Evolutionary conservation across 2,888 invertebrate genomes (phyloP).

Genomic region (Stegana nigrithorax): DNA sequence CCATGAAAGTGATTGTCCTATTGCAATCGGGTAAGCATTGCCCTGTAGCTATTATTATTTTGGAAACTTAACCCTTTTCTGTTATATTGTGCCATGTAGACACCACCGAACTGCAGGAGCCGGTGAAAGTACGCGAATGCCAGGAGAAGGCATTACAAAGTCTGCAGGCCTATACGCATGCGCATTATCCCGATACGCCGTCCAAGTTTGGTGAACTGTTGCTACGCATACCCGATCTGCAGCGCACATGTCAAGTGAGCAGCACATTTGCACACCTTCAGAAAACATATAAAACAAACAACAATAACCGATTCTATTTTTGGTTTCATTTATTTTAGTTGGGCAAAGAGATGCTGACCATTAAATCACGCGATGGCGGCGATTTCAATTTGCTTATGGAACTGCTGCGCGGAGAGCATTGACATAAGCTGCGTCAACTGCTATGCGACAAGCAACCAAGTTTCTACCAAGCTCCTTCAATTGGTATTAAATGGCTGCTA

Average conservation of each 20-base stretch:
- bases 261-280: background rate
- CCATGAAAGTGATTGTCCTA: conserved; percentile 93
- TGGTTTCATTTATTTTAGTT: conserved; percentile 71
- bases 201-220: conserved; percentile 95
- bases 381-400: conserved; percentile 97
- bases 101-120: conserved; percentile 90
- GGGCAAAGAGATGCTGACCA: conserved; percentile 91
- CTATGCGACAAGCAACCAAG: background rate
- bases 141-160: conserved; percentile 95
- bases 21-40: conserved; percentile 83
- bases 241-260: conserved; percentile 89
- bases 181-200: conserved; percentile 90
- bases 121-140: conserved; percentile 92
- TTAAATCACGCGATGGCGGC: conserved; percentile 89
- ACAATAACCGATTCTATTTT: background rate
- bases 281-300: no score
- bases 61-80: no score
- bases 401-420: conserved; percentile 92
- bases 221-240: conserved; percentile 92
- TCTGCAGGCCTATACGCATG: conserved; percentile 89
- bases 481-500: background rate
- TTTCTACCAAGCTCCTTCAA: background rate
- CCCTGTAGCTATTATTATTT: background rate
- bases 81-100: no score
- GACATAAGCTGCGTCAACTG: conserved; percentile 56